A percentile compares a stretch with the other conserved stretches of the same genome.
Conservation (phyloP, 37 sponge, comb jelly and placozoan species). For the Aphrocallistes beatrix region DNA sequence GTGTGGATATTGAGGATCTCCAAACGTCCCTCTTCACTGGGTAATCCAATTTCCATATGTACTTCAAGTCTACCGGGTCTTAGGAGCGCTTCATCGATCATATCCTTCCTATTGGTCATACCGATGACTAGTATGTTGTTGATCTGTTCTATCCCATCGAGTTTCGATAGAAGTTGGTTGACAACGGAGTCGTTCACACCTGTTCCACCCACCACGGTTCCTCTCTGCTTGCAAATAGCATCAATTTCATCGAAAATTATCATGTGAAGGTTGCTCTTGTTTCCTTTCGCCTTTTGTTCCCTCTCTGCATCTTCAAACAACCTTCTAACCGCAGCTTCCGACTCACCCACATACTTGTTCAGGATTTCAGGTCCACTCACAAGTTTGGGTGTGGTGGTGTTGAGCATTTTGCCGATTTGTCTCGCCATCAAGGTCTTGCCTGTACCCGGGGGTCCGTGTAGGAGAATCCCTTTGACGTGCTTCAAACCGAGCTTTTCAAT, state of each 20-base stretch:
- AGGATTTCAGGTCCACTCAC: constrained; percentile 95
- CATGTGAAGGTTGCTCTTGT: constrained; percentile 87
- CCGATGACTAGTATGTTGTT: constrained; percentile 97
- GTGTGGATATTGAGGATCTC: constrained; percentile 94
- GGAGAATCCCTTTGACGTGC: constrained; percentile 59
- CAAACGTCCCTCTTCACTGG: constrained; percentile 72
- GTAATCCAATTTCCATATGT: constrained; percentile 49
- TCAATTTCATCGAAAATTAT: constrained; percentile 99
- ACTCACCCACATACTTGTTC: constrained; percentile 96
- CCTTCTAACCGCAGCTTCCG: constrained; percentile 60
- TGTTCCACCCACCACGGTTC: constrained; percentile 73
- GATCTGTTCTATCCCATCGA: constrained; percentile 96
- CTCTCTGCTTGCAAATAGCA: constrained; percentile 95
- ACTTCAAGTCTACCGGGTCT: constrained; percentile 44
- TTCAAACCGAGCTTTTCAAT: constrained; percentile 67
- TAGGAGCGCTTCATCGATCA: constrained; percentile 96
- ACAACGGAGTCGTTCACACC: constrained; percentile 98
- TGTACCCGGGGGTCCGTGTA: constrained; percentile 63
- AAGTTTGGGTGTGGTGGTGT: constrained; percentile 87
- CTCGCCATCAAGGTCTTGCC: constrained; percentile 99
- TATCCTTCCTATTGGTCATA: constrained; percentile 88
- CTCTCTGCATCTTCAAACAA: constrained; percentile 91
- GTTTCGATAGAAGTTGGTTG: constrained; percentile 92
- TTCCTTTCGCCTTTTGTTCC: constrained; percentile 82
- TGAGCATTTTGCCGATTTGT: constrained; percentile 97